Percentiles rank a stretch among this genome's conserved stretches.
Conservation (phyloP, 2,888 invertebrate genomes). For the Athrips mouffetella region DNA sequence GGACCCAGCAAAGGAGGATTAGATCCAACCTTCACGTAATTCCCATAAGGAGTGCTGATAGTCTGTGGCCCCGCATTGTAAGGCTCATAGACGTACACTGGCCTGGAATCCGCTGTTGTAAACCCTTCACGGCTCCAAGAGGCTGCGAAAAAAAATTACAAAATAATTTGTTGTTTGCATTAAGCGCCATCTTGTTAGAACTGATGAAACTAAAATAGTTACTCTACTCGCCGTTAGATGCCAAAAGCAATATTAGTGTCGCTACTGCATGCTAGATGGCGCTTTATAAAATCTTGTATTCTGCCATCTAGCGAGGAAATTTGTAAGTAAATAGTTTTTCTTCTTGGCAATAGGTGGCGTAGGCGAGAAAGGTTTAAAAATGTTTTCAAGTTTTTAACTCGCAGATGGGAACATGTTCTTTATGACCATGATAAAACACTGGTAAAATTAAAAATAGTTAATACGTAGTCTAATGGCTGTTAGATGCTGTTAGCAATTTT, state of each 20-base stretch:
- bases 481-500: not conserved
- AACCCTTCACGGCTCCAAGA: constrained; percentile 56
- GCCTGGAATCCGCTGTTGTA: constrained; percentile 25
- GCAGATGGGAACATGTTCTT: constrained; percentile 26
- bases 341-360: constrained; percentile 17
- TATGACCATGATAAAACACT: constrained; percentile 38
- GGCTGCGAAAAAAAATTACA: constrained; percentile 33
- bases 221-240: not conserved
- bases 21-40: constrained; percentile 47
- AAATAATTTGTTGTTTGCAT: not conserved
- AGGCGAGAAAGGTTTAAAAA: not conserved
- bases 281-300: too few relatives aligned
- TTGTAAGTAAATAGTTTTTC: too few relatives aligned
- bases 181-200: not conserved
- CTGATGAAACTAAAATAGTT: not conserved
- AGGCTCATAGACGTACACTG: constrained; percentile 35
- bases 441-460: too few relatives aligned
- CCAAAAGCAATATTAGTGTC: not conserved
- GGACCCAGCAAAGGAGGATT: not conserved
- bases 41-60: constrained; percentile 62
- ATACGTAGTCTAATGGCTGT: too few relatives aligned
- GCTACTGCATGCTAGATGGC: not conserved
- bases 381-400: too few relatives aligned
- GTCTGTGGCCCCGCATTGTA: constrained; percentile 55
- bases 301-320: too few relatives aligned